These are phyloP conservation scores for Tetheella fluctuosa DNA, from an alignment of 2,888 invertebrate genomes.

Conservation along the genomic window DNA sequence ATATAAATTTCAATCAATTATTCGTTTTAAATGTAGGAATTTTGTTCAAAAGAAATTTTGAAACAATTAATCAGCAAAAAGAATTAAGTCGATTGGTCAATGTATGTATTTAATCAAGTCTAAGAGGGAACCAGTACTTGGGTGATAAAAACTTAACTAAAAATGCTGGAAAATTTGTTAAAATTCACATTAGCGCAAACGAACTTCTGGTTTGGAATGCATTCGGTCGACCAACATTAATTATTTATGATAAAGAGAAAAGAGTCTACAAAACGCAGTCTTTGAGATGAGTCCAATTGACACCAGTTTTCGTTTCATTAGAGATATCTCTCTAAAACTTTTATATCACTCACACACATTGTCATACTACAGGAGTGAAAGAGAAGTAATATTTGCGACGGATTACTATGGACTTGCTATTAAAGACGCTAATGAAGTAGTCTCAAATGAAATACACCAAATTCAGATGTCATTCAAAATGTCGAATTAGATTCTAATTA, in stretches of 20 bases:
- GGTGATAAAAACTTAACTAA: slow-evolving; percentile 13
- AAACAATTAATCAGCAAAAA: slow-evolving; percentile 9
- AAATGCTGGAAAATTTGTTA: slow-evolving; percentile 33
- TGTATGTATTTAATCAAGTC: slow-evolving; percentile 6
- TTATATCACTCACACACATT: background rate
- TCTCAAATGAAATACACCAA: slow-evolving; percentile 53
- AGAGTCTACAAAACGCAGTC: slow-evolving; percentile 40
- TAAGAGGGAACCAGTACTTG: background rate
- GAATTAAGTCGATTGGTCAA: background rate
- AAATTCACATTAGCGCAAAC: slow-evolving; percentile 36
- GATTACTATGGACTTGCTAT: background rate
- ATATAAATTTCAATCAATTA: background rate
- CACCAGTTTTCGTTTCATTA: slow-evolving; percentile 39
- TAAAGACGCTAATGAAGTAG: slow-evolving; percentile 58
- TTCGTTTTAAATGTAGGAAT: slow-evolving; percentile 10
- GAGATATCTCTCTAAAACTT: background rate
- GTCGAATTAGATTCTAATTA: slow-evolving; percentile 21
- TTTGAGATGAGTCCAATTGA: slow-evolving; percentile 53
- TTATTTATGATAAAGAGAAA: slow-evolving; percentile 64
- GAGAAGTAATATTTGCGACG: background rate
- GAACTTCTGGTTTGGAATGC: slow-evolving; percentile 34
- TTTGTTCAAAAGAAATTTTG: background rate
- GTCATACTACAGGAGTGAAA: background rate
- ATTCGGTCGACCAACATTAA: slow-evolving; percentile 55
- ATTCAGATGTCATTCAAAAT: slow-evolving; percentile 40